Percentiles rank a stretch among this genome's conserved stretches.
phyloP scores from a whole-genome alignment of 2,888 invertebrate genomes.

The Nemapogon koenigi region DNA sequence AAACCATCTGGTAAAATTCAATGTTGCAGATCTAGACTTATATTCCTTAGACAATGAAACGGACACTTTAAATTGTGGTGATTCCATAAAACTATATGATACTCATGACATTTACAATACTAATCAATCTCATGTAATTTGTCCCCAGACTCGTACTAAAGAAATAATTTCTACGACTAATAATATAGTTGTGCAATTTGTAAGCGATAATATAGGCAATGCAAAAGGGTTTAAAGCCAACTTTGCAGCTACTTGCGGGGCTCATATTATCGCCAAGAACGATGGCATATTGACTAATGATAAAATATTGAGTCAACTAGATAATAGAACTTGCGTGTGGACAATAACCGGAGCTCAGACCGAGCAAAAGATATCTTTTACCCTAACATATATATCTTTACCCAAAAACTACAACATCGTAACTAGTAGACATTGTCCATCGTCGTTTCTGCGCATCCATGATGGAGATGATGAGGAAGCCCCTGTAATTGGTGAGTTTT shows the following conservation, averaged over 20 bases:
- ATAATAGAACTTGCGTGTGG: conserved; percentile 73
- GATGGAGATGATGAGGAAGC: conserved; percentile 73
- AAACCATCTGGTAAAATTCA: conserved; percentile 73
- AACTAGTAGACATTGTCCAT: conserved; percentile 34
- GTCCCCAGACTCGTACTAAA: conserved; percentile 34
- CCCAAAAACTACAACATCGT: conserved; percentile 21
- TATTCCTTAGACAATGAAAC: conserved; percentile 63
- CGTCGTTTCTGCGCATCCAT: conserved; percentile 52
- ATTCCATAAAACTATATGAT: conserved; percentile 44
- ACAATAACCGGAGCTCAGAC: conserved; percentile 59
- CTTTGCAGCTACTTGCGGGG: conserved; percentile 74
- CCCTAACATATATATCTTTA: conserved; percentile 67
- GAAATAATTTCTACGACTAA: conserved; percentile 66
- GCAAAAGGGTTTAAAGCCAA: conserved; percentile 81
- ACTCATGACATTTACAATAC: conserved; percentile 24
- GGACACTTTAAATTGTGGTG: too few species aligned
- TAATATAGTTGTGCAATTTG: conserved; percentile 70
- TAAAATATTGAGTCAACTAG: conserved; percentile 27
- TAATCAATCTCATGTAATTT: conserved; percentile 57
- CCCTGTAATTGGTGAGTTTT: conserved; percentile 71
- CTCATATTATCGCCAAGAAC: conserved; percentile 57
- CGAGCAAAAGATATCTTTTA: conserved; percentile 72
- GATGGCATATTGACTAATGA: conserved; percentile 61
- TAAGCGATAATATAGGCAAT: conserved; percentile 58
- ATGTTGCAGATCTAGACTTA: conserved; percentile 71